Base-by-base conservation (phyloP, 2,797 vertebrate species). In the Carduelis carduelis region DNA sequence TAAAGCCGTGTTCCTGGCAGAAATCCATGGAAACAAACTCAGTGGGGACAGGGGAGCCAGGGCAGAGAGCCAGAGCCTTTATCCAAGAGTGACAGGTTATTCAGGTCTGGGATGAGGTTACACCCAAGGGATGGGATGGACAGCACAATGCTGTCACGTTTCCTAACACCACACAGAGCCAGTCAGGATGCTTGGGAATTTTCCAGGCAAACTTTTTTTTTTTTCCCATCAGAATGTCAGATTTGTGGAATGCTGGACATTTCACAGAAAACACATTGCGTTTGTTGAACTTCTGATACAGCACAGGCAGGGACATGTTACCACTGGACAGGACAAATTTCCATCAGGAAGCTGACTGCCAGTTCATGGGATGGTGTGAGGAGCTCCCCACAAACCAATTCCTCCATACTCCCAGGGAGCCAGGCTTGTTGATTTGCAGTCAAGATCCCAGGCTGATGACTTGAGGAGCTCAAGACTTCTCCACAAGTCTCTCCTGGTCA, bases 1-100 rank as follows among this genome's bases (percentile, higher is more conserved):
- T 49, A 44, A 95, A 92, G 41, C 30, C 28, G 6, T 12, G 8
- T 6, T 65, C 28, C 15, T 66, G 50, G 43, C 56, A 92, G 63
- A 47, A 23, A 68, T 66, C 79, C 4, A 1, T 28, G n/a, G 79
- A 57, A 88, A 65, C 30, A 52, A 78, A 20, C 32, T 90, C n/a
- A 24, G 18, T 12, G 65, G 44, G 81, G 39, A 63, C 24, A 59
- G 43, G 32, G 22, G 21, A 91, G 8, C 7, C 1, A 1, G 55
- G 66, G 35, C 71, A 78, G 35, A 70, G 85, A 92, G 72, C 39
- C 91, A 93, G 34, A 90, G 11, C 21, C 60, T 87, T 64, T 26
- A 80, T 63, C 82, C 82, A 61, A 63, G 28, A 90, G 79, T 13
- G 32, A 65, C 95, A 94, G 90, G 91, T 97, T 97, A 88, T 80